A percentile compares a stretch with the other conserved stretches of the same genome.
These are phyloP conservation scores for Psittacara wagleri DNA, from an alignment of 2,113 vertebrate species.

Conservation along the genomic window DNA sequence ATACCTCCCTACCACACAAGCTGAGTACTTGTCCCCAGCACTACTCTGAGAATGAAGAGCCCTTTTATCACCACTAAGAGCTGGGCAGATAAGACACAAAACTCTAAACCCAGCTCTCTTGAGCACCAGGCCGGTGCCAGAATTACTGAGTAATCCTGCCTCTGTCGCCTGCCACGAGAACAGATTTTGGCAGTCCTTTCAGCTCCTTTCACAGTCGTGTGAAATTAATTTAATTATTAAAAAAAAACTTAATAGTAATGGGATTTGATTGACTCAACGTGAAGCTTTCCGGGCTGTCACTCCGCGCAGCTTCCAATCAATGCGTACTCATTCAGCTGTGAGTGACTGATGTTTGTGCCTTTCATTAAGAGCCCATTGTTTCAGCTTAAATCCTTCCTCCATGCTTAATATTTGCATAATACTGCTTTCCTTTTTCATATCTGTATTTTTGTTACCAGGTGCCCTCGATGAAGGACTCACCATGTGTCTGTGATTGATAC, in stretches of 20 bases:
- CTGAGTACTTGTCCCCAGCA: not conserved
- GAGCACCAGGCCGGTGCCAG: not conserved
- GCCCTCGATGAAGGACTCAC: not conserved
- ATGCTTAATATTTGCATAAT: not conserved
- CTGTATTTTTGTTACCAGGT: not conserved
- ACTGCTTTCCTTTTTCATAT: not conserved
- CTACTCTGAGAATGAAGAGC: not conserved
- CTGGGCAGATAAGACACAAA: not conserved
- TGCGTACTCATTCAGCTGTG: not conserved
- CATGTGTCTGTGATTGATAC: not conserved
- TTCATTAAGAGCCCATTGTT: conserved; percentile 1
- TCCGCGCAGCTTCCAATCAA: conserved; percentile 13
- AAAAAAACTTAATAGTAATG: conserved; percentile 26
- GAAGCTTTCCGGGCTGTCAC: conserved; percentile 49
- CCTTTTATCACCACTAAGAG: not conserved
- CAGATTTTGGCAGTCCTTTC: conserved; percentile 29
- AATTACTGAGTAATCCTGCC: conserved; percentile 38
- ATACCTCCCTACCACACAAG: not conserved
- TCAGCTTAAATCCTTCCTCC: not conserved
- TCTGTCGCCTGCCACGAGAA: conserved; percentile 30
- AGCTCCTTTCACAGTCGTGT: conserved; percentile 18
- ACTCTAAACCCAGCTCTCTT: not conserved
- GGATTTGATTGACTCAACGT: conserved; percentile 48
- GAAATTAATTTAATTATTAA: conserved; percentile 52
- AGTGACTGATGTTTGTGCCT: conserved; percentile 17